Evolutionary conservation across 37 sponge, comb jelly and placozoan species (phyloP), one percentile per base, ranked within the genome.

Genomic region (Beroe forskalii): DNA sequence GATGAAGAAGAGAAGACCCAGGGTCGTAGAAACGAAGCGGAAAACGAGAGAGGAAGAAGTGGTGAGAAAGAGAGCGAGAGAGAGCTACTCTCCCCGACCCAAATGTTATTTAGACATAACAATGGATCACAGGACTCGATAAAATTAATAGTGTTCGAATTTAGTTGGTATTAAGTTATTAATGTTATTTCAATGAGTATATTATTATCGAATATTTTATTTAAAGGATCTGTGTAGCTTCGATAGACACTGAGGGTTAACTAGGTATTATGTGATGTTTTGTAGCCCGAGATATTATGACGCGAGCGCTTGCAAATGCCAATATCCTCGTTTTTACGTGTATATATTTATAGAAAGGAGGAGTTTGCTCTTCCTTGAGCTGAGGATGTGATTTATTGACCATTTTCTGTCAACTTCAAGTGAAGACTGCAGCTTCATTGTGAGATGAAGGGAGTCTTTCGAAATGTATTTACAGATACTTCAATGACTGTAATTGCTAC

Each of bases 111-210:
- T n/a, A n/a, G n/a, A n/a, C n/a, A n/a, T n/a, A n/a, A n/a, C n/a
- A n/a, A n/a, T n/a, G n/a, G n/a, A n/a, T n/a, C n/a, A n/a, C n/a
- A n/a, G n/a, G n/a, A n/a, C n/a, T n/a, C n/a, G n/a, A n/a, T n/a
- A 32, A 69, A 32, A 17, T 69, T 69, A 32, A 32, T 69, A 69
- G 72, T 36, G 72, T 32, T 28, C 25, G 66, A 30, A 35, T 69
- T 27, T 32, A 69, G 72, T 69, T 69, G 32, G 27, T 69, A 69
- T 69, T 69, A 69, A 69, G 72, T 69, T 69, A 69, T 69, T 69
- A 69, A 69, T 69, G 72, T 33, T 69, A 69, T 69, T 69, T 69
- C 72, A 32, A 69, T 69, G 72, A 32, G 55, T 48, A 48, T 48
- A 48, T 48, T 48, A 48, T 48, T 48, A 69, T 69, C 33, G 32